phyloP scores from a whole-genome alignment of 1,140 invertebrate genomes.

The Andricus grossulariae region DNA sequence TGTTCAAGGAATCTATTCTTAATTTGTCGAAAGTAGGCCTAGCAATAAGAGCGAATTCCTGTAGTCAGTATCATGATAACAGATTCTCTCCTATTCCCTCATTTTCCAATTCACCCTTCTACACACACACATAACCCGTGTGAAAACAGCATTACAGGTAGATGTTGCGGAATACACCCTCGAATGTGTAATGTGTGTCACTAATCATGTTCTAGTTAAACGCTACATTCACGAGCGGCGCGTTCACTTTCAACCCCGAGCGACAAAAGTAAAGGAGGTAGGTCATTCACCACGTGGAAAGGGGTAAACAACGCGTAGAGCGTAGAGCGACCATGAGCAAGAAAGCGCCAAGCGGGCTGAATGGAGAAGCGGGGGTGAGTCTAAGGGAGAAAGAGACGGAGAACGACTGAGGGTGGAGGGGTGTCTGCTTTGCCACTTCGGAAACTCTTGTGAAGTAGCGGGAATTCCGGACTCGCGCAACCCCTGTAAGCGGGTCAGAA shows the following conservation, averaged over 20 bases:
- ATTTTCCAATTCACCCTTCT: no score
- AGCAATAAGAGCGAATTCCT: no score
- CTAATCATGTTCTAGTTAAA: not conserved
- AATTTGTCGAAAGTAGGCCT: not conserved
- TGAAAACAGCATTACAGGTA: not conserved
- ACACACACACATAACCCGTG: not conserved
- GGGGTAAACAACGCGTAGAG: constrained; percentile 56
- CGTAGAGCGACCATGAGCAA: constrained; percentile 42
- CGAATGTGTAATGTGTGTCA: constrained; percentile 9
- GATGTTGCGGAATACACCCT: not conserved
- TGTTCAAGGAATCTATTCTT: not conserved
- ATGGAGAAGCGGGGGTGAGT: constrained; percentile 49
- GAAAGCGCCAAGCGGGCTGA: constrained; percentile 46
- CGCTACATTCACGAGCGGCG: not conserved
- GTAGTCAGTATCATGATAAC: no score
- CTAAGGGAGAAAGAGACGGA: constrained; percentile 38
- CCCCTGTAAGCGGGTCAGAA: constrained; percentile 74
- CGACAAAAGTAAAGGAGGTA: constrained; percentile 49
- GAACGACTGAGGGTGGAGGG: constrained; percentile 38
- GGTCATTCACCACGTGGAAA: constrained; percentile 46
- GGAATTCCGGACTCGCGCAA: constrained; percentile 68
- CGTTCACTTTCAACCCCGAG: constrained; percentile 36
- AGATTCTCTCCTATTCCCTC: no score
- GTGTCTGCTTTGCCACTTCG: constrained; percentile 69
- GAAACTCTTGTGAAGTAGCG: constrained; percentile 72